Percentiles rank a stretch among this genome's conserved stretches.
Evolutionary conservation across 1,140 invertebrate genomes (phyloP).

Genomic region (Orius insidiosus): DNA sequence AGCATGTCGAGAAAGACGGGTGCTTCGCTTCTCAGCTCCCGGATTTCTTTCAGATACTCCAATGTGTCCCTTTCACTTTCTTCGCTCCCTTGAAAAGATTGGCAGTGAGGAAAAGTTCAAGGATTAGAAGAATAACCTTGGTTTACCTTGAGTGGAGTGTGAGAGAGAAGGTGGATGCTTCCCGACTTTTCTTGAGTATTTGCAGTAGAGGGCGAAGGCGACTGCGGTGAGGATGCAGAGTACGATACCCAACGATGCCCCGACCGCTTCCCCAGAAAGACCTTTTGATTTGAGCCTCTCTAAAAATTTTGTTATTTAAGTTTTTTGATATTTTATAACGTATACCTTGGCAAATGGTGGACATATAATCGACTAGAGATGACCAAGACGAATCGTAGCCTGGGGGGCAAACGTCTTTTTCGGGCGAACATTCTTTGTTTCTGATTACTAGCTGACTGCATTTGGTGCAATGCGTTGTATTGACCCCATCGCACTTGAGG

Average conservation of each 20-base stretch:
- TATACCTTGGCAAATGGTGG: slow-evolving; percentile 35
- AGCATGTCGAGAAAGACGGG: slow-evolving; percentile 54
- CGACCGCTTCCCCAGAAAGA: slow-evolving; percentile 36
- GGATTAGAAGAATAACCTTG: too few species aligned
- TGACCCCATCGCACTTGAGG: slow-evolving; percentile 17
- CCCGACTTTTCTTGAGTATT: neutral
- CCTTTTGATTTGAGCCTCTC: slow-evolving; percentile 20
- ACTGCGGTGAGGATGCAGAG: slow-evolving; percentile 17
- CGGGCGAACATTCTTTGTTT: slow-evolving; percentile 34
- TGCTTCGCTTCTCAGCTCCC: slow-evolving; percentile 45
- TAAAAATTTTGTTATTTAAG: too few species aligned
- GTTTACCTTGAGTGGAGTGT: slow-evolving; percentile 11
- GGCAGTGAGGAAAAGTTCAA: too few species aligned
- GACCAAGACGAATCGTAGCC: slow-evolving; percentile 44
- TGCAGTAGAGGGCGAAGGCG: slow-evolving; percentile 12
- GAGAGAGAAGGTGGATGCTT: slow-evolving; percentile 8
- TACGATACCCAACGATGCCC: slow-evolving; percentile 32
- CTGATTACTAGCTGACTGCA: slow-evolving; percentile 33
- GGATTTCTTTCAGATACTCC: slow-evolving; percentile 47
- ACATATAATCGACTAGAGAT: slow-evolving; percentile 44
- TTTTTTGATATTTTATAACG: too few species aligned
- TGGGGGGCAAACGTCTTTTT: slow-evolving; percentile 33
- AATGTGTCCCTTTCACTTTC: slow-evolving; percentile 39
- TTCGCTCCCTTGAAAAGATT: slow-evolving; percentile 22
- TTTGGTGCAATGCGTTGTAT: slow-evolving; percentile 28